These are phyloP conservation scores for Dicranocentrus wangi DNA, from an alignment of 2,888 invertebrate genomes.

Conservation along the genomic window DNA sequence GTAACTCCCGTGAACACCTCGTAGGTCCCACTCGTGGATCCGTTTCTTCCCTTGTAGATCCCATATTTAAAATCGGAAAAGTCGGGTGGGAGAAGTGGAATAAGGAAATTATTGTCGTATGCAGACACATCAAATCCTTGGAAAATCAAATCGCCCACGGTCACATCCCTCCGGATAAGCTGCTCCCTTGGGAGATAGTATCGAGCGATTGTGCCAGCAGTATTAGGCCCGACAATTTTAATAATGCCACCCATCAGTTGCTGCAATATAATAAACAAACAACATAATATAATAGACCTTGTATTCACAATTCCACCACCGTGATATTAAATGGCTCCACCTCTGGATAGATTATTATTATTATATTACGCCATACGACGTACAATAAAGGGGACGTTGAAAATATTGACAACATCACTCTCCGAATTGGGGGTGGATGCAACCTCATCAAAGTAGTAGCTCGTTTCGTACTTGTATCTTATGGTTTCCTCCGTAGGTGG, in stretches of 20 bases:
- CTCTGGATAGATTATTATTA: no score
- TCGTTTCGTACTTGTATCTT: slow-evolving; percentile 36
- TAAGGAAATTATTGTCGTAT: not conserved
- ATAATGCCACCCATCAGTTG: no score
- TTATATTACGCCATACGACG: no score
- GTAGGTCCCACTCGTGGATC: slow-evolving; percentile 58
- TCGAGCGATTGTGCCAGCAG: no score
- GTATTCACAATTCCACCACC: no score
- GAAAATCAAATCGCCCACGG: slow-evolving; percentile 46
- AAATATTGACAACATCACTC: slow-evolving; percentile 38
- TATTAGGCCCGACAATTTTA: no score
- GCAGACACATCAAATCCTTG: slow-evolving; percentile 11
- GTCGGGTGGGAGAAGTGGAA: not conserved
- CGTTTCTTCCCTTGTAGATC: slow-evolving; percentile 61
- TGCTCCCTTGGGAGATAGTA: no score
- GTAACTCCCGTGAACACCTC: slow-evolving; percentile 63
- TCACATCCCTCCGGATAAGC: slow-evolving; percentile 24
- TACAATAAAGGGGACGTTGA: slow-evolving; percentile 54
- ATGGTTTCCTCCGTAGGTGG: slow-evolving; percentile 44
- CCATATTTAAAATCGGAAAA: slow-evolving; percentile 34
- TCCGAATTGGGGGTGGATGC: slow-evolving; percentile 36
- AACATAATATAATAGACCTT: no score
- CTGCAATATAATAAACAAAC: no score
- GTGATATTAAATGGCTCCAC: no score
- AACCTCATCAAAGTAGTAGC: slow-evolving; percentile 50